Base-by-base conservation (phyloP, 1,140 invertebrate genomes). In the Scaptomyza hsui region DNA sequence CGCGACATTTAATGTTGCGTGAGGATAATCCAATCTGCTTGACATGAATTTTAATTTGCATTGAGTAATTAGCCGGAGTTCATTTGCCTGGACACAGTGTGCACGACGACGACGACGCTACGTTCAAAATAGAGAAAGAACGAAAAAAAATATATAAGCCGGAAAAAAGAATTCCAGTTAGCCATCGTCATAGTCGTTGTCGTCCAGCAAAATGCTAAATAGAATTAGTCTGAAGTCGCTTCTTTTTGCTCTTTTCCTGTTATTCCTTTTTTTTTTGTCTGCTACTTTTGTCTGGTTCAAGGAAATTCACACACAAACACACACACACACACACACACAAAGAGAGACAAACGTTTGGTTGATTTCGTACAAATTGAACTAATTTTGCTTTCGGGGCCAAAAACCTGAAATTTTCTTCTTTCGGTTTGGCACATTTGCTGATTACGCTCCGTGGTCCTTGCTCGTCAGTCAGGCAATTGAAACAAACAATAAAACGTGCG, bases 1-100 rank as follows among this genome's bases (percentile, higher is more conserved):
- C 85, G 81, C 81, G 81, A 88, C 81, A 85, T 85, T 86, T 88
- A 86, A 86, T 86, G 82, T 86, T 86, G 82, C 82, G 82, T 86
- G 82, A 86, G 82, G 82, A 86, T 86, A 86, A 86, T 86, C 82
- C 82, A 86, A 86, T 86, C 82, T 88, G 82, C 82, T 86, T 86
- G 82, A 86, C 82, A 86, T 86, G 82, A 86, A 86, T 86, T 86
- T 86, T 86, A 86, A 86, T 86, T 86, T 86, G 82, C 82, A 86
- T 86, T 86, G 82, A 86, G 82, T 86, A 86, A 86, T 86, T 86
- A 86, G 82, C 78, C 78, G 63, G 70, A 88, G 81, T 88, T 88
- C 81, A 88, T 88, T 88, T 85, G 59, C 73, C 57, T 76, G 76
- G 68, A 78, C 77, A 78, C 73, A 69, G 53, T 16, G 72, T 42